Evolutionary conservation across 37 sponge, comb jelly and placozoan genomes (phyloP), one percentile per base, ranked within the genome.

Genomic region (Mnemiopsis leidyi): DNA sequence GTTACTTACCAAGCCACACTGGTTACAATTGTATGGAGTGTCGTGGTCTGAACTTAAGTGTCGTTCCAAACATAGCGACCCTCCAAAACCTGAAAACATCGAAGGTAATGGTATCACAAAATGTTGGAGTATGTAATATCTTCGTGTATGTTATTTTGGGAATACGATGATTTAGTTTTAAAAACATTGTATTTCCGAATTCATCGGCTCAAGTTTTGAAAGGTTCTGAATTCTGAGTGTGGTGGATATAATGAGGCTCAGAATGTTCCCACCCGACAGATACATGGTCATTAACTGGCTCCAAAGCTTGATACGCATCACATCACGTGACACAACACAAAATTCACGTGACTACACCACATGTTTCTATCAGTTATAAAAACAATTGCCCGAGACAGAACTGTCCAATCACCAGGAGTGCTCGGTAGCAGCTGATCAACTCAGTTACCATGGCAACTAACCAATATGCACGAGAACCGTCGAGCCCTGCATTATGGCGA

Each of bases 391-490:
- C 61, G 5, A 13, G 5, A 48, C 61, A 48, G 13, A 48, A 48
- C 61, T 48, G 61, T 48, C 61, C 61, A 48, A 48, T 48, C 9
- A 48, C 9, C 5, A 5, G 13, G 61, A 48, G 13, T 48, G 13
- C 61, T 13, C 61, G 13, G 13, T 48, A 48, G 13, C 61, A 48
- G 61, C 9, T 48, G 61, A 48, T 13, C 61, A 48, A 13, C n/a
- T n/a, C 36, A 32, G 79, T 77, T 77, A 36, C 32, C 79, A 77
- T 77, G 79, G 79, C 18, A 77, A 77, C 79, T 77, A 77, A 77
- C 79, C 79, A 77, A 26, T 77, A 26, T 77, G 79, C 79, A 77
- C 32, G 79, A 16, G 61, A 28, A 77, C 20, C 18, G 79, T 32
- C 30, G 32, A 32, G 79, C 20, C 79, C 79, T 77, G 79, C 36